phyloP scores from a whole-genome alignment of 2,888 invertebrate species.

The Sminthurides aquaticus region DNA sequence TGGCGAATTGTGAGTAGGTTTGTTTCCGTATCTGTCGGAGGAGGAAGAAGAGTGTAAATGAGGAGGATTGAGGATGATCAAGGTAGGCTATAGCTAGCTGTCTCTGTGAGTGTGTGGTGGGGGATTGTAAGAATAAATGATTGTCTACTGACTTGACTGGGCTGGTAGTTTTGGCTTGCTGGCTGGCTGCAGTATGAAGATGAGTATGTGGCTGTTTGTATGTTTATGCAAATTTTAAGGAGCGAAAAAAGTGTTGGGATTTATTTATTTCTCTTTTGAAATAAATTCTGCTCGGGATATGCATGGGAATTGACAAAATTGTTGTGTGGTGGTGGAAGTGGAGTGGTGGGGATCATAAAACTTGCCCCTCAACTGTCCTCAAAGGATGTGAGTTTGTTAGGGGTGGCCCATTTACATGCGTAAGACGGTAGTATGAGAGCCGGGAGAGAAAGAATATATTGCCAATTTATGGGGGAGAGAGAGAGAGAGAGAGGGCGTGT shows the following conservation, averaged over 20 bases:
- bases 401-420: not conserved
- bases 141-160: not conserved
- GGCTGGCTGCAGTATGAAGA: not conserved
- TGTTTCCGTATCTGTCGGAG: too few species aligned
- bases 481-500: too few species aligned
- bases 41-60: not conserved
- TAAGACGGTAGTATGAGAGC: not conserved
- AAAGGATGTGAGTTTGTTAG: too few species aligned
- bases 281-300: not conserved
- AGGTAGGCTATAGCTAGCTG: too few species aligned
- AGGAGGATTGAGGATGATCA: too few species aligned
- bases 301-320: not conserved
- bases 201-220: not conserved
- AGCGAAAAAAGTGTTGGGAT: not conserved
- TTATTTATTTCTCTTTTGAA: not conserved
- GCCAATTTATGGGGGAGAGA: too few species aligned
- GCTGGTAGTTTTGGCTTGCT: too few species aligned
- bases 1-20: too few species aligned
- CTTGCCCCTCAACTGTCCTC: not conserved
- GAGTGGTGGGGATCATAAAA: not conserved
- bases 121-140: not conserved
- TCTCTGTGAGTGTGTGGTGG: not conserved
- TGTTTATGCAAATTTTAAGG: not conserved
- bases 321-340: not conserved
- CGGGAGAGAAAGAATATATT: too few species aligned